Evolutionary conservation across 1,140 invertebrate genomes (phyloP).

Genomic region (Lordiphosa mommai): DNA sequence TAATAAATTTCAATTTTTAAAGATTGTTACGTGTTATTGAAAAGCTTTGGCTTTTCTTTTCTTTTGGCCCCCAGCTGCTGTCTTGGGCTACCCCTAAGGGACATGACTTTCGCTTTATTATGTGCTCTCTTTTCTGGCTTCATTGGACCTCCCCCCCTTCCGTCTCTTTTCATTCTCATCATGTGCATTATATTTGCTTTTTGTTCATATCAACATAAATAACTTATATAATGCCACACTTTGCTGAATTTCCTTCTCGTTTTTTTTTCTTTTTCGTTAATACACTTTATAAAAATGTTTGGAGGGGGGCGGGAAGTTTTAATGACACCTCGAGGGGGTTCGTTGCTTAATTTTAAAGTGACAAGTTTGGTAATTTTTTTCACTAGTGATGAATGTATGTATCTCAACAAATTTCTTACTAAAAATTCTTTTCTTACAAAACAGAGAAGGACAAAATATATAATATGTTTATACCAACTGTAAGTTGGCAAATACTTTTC

Average conservation of each 20-base stretch:
- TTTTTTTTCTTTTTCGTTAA: constrained; percentile 32
- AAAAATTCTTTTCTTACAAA: not conserved
- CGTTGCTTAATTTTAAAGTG: constrained; percentile 21
- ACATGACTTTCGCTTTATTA: constrained; percentile 70
- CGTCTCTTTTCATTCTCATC: constrained; percentile 15
- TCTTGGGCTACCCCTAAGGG: constrained; percentile 45
- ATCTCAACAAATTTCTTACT: no score
- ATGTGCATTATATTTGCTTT: constrained; percentile 65
- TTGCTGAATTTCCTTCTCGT: constrained; percentile 30
- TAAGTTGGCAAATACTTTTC: no score
- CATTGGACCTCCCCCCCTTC: not conserved
- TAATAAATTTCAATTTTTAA: constrained; percentile 75
- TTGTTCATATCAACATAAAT: constrained; percentile 68
- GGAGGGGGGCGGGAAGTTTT: not conserved
- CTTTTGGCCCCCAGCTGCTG: constrained; percentile 16
- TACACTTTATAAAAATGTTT: constrained; percentile 30
- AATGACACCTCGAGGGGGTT: constrained; percentile 28
- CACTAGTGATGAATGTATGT: not conserved
- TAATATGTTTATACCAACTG: no score
- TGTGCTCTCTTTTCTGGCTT: constrained; percentile 25
- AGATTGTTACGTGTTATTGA: constrained; percentile 68
- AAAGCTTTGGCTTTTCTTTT: constrained; percentile 39
- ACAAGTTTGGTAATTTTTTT: constrained; percentile 35
- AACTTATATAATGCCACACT: constrained; percentile 64
- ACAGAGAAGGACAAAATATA: no score